phyloP scores from a whole-genome alignment of 2,113 vertebrate genomes.

The Chloebia gouldiae region DNA sequence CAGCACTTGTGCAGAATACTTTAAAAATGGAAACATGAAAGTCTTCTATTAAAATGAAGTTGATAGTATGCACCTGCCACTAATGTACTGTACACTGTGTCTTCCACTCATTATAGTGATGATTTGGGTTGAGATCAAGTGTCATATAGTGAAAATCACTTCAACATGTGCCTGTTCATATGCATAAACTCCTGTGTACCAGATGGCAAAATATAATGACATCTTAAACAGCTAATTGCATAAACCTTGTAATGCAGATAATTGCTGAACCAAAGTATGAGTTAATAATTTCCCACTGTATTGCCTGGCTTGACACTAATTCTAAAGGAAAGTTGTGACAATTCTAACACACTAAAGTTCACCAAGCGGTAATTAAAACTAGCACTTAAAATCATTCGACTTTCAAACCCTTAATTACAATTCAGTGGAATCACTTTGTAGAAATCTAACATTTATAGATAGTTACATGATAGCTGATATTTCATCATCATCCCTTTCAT shows the following conservation, averaged over 20 bases:
- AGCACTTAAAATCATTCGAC: conserved; percentile 81
- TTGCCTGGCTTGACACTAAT: conserved; percentile 81
- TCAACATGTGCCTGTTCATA: conserved; percentile 79
- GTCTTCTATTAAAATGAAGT: conserved; percentile 78
- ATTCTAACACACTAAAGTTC: conserved; percentile 80
- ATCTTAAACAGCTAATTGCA: conserved; percentile 85
- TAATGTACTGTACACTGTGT: conserved; percentile 74
- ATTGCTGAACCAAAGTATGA: conserved; percentile 81
- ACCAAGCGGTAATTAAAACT: conserved; percentile 83
- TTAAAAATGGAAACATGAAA: conserved; percentile 78
- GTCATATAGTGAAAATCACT: conserved; percentile 82
- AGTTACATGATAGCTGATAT: conserved; percentile 61
- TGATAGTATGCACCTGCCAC: conserved; percentile 79
- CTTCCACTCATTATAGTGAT: conserved; percentile 80
- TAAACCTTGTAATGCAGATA: conserved; percentile 85
- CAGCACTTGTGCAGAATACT: conserved; percentile 74
- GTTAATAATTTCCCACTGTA: conserved; percentile 84
- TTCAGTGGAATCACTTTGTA: conserved; percentile 74
- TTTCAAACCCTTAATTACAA: conserved; percentile 83
- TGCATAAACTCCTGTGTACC: conserved; percentile 83
- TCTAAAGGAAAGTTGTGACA: conserved; percentile 85
- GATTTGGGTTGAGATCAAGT: conserved; percentile 81
- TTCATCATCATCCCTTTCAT: conserved; percentile 56
- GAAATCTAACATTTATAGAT: conserved; percentile 73
- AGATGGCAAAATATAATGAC: conserved; percentile 87